Evolutionary conservation across 2,797 vertebrate species (phyloP), one percentile per base, ranked within the genome.

Genomic region (Discoglossus pictus): DNA sequence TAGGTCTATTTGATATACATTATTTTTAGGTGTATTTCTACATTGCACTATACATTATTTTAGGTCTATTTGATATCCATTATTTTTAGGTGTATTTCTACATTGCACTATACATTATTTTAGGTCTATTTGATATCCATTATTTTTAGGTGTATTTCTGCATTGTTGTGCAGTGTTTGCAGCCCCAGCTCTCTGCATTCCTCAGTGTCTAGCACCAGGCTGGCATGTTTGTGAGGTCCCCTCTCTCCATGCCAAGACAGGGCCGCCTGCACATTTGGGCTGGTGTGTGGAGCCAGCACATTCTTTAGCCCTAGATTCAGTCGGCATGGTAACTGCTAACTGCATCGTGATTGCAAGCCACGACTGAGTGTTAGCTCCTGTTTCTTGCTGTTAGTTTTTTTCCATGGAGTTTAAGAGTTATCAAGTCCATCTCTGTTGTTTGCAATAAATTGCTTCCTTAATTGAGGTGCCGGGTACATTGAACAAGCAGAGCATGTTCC

Each of bases 251-350:
- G 83, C 87, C 87, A 85, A 86, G 77, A 71, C 73, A 78, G 84
- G 79, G 77, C 76, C 69, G 86, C 87, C 79, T 80, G 83, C 77
- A 77, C 82, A 82, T 83, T 83, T 76, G 84, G 87, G 87, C 82
- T 78, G n/a, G 81, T 78, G 84, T 73, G 76, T 83, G 82, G 81
- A 81, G 87, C 83, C 80, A 80, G 78, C 80, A 76, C 87, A 90
- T 90, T 91, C 88, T 88, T 84, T 72, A 82, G 83, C 84, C 74
- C 21, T 47, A 77, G 81, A 82, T 86, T 47, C 81, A 81, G 89
- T 89, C 80, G 88, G 87, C 89, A 89, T 90, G 88, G 89, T 83
- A 88, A 91, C 89, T 83, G 73, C 81, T 80, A 88, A 90, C 87
- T 83, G 73, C 82, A 79, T 77, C 79, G 79, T 76, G 76, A 76